Evolutionary conservation across 2,888 invertebrate species (phyloP), one percentile per base, ranked within the genome.

Genomic region (Euplagia quadripunctaria): DNA sequence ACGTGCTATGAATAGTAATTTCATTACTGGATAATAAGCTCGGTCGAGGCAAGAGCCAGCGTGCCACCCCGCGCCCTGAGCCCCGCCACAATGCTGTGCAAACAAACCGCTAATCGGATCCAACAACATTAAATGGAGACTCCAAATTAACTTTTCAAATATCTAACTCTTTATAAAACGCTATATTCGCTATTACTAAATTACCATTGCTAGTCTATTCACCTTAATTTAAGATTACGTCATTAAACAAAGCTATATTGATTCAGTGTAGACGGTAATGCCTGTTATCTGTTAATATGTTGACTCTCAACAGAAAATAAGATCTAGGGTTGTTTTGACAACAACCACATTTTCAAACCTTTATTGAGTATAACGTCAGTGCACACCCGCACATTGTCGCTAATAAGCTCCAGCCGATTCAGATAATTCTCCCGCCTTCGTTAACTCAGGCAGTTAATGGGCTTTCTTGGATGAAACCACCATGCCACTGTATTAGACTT

Each of bases 1-100:
- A 90, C 90, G 89, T 90, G 90, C 86, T 86, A 87, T 92, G 90
- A 91, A 92, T 93, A 92, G 88, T 91, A 91, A 92, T 90, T 89
- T 86, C 80, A 88, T 89, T 87, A 89, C 78, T 83, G 74, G 81
- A 85, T 85, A 87, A 87, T 86, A 87, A 87, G 87, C 86, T 83
- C 77, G 73, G 81, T 70, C 52, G 75, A 76, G 74, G 79, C 75
- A 81, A 81, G 73, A 73, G 71, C 74, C 55, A 68, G 66, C 73
- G 65, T 68, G 68, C 43, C 68, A 70, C 64, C 65, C 55, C 63
- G 20, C 55, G 70, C 67, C 66, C 70, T 61, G 70, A 72, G 70
- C 75, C 20, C 80, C 82, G 81, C 85, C 82, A 78, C 84, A 85
- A 79, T 73, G 77, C 82, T 87, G 79, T 70, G 81, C 89, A 88